A percentile compares a stretch with the other conserved stretches of the same genome.
Conservation (phyloP, 1,140 invertebrate species). For the Drosophila paulistorum region DNA sequence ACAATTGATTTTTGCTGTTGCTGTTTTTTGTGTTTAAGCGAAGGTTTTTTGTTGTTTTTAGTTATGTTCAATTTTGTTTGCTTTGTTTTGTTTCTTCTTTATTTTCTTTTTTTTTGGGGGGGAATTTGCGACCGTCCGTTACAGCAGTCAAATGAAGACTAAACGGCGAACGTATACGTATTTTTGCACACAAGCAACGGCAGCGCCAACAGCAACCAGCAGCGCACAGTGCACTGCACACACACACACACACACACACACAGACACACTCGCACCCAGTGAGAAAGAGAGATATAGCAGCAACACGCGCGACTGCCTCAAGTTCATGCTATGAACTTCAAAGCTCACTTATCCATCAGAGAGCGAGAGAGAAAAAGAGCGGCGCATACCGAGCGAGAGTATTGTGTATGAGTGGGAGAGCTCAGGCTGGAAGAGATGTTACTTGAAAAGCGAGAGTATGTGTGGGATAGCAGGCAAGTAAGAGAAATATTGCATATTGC, state of each 20-base stretch:
- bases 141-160: conserved; percentile 75
- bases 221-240: conserved; percentile 48
- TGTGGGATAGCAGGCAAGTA: not conserved
- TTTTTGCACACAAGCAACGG: conserved; percentile 67
- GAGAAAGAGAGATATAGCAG: conserved; percentile 45
- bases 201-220: not conserved
- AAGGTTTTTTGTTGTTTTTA: conserved; percentile 47
- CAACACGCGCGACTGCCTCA: conserved; percentile 65
- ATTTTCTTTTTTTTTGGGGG: not conserved
- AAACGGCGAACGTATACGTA: conserved; percentile 73
- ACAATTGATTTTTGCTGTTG: conserved; percentile 59
- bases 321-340: conserved; percentile 80
- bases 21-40: conserved; percentile 32
- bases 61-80: conserved; percentile 16
- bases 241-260: conserved; percentile 23
- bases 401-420: conserved; percentile 26
- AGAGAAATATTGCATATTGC: conserved; percentile 16
- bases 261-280: conserved; percentile 14
- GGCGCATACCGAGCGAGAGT: conserved; percentile 42
- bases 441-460: conserved; percentile 14
- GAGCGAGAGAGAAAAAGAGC: conserved; percentile 42
- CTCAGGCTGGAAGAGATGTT: conserved; percentile 14
- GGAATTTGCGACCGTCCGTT: conserved; percentile 73
- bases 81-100: conserved; percentile 6
- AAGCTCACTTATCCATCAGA: conserved; percentile 69